Conservation (phyloP, 2,113 vertebrate genomes). For the Arothron firmamentum region DNA sequence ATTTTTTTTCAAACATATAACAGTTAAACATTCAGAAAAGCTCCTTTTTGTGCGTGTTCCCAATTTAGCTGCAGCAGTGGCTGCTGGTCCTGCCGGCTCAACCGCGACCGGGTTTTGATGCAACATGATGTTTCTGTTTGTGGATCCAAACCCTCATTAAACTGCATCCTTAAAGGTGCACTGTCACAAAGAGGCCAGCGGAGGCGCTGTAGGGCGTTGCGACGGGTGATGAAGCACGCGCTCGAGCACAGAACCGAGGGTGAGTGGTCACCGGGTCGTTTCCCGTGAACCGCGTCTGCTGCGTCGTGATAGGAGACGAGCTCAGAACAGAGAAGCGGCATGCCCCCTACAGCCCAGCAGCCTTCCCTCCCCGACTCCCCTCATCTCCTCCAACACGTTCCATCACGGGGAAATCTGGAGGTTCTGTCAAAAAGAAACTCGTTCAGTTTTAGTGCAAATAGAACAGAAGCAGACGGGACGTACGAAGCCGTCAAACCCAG, state of each 20-base stretch:
- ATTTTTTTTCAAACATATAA: constrained; percentile 53
- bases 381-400: constrained; percentile 13
- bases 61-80: constrained; percentile 34
- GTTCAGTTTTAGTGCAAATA: constrained; percentile 76
- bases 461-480: constrained; percentile 69
- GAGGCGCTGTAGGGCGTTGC: background rate
- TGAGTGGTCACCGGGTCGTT: too few relatives aligned
- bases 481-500: constrained; percentile 55
- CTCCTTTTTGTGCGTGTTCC: constrained; percentile 33
- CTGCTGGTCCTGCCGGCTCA: constrained; percentile 55
- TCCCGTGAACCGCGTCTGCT: too few relatives aligned
- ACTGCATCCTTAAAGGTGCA: constrained; percentile 34
- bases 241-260: too few relatives aligned
- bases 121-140: constrained; percentile 25
- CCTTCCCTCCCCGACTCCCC: constrained; percentile 7
- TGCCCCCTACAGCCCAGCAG: background rate
- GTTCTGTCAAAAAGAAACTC: constrained; percentile 52
- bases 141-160: constrained; percentile 41
- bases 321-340: too few relatives aligned
- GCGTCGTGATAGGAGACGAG: too few relatives aligned
- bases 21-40: constrained; percentile 42
- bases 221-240: constrained; percentile 19
- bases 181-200: constrained; percentile 44
- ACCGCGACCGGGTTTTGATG: constrained; percentile 52
- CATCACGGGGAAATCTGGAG: constrained; percentile 20